phyloP scores from a whole-genome alignment of 1,140 invertebrate genomes.

The Elymnias hypermnestra region DNA sequence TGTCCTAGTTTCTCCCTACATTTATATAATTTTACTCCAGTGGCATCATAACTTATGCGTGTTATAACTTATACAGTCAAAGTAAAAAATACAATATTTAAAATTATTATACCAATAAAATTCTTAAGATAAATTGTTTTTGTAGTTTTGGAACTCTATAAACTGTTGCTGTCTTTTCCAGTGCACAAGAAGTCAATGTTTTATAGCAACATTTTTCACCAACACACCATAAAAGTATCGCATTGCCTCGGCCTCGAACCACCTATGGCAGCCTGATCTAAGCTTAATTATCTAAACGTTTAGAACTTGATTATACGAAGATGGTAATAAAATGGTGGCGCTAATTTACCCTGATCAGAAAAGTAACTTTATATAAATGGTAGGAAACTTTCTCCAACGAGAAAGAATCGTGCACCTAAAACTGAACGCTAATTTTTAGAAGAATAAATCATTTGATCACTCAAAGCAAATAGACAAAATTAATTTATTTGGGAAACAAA shows the following conservation, averaged over 20 bases:
- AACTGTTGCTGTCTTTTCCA: not conserved
- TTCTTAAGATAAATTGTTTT: no score
- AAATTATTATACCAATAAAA: no score
- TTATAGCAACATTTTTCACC: conserved; percentile 67
- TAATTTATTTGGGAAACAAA: no score
- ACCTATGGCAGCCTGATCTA: conserved; percentile 51
- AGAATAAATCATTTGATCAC: no score
- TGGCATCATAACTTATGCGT: no score
- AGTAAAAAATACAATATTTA: no score
- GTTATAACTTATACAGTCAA: no score
- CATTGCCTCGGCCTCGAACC: conserved; percentile 55
- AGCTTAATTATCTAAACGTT: conserved; percentile 61
- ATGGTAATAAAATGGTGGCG: conserved; percentile 42
- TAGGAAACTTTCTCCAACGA: conserved; percentile 30
- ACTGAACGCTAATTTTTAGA: no score
- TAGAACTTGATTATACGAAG: conserved; percentile 52
- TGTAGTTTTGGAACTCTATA: no score
- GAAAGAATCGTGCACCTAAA: not conserved
- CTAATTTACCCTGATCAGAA: conserved; percentile 27
- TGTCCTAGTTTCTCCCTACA: no score
- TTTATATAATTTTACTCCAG: no score
- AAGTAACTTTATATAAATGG: conserved; percentile 12
- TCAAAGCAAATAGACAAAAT: no score
- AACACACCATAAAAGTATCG: conserved; percentile 59
- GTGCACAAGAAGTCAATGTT: conserved; percentile 22